Conservation (phyloP, 2,797 vertebrate genomes). For the Helicolenus hilgendorfi region DNA sequence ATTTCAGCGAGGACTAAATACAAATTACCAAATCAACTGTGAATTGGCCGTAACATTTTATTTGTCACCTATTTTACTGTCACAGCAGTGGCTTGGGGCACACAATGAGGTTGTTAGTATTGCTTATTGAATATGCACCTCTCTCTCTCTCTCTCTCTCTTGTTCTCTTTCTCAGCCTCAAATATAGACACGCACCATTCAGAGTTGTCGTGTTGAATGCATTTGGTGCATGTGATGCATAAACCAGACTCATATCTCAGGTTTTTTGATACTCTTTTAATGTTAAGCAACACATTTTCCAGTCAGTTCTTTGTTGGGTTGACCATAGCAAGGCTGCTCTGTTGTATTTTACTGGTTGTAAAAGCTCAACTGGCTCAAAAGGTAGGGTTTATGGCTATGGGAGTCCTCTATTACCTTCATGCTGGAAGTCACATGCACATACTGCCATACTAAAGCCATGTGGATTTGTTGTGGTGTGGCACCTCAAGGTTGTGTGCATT, state of each 20-base stretch:
- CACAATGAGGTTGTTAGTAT: not conserved
- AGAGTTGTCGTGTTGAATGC: not conserved
- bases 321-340: not conserved
- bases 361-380: not conserved
- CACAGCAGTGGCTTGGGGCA: not conserved
- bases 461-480: not conserved
- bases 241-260: conserved; percentile 24
- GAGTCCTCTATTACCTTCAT: not conserved
- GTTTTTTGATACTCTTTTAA: conserved; percentile 32
- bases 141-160: not conserved
- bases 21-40: not conserved
- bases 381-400: not conserved
- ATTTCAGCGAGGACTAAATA: not conserved
- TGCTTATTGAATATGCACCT: not conserved
- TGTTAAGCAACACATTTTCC: not conserved
- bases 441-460: not conserved
- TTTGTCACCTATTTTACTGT: not conserved
- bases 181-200: not conserved
- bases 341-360: not conserved
- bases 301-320: not conserved
- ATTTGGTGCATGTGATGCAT: conserved; percentile 1
- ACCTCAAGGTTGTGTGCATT: not conserved
- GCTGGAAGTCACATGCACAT: not conserved
- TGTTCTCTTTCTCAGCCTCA: not conserved
- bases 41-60: not conserved